These are phyloP conservation scores for Polyommatus icarus DNA, from an alignment of 2,888 invertebrate genomes.

Conservation along the genomic window DNA sequence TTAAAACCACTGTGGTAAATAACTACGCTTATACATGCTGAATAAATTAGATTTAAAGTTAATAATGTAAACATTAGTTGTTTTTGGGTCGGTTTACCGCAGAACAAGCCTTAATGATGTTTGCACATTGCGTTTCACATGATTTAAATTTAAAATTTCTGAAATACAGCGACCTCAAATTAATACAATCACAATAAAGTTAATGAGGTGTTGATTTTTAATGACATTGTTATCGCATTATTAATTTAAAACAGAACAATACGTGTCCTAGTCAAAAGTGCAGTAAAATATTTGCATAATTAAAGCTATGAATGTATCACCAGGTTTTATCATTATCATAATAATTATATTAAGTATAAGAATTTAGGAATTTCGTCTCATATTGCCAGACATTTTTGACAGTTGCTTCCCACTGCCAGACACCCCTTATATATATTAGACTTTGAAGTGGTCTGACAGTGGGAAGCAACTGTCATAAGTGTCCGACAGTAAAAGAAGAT, in stretches of 20 bases:
- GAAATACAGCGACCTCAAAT: conserved; percentile 1
- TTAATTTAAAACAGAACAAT: background rate
- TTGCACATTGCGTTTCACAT: background rate
- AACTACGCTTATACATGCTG: background rate
- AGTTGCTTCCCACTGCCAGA: too few relatives aligned
- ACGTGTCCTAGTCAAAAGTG: background rate
- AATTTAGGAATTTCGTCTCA: too few relatives aligned
- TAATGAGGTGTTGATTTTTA: conserved; percentile 9
- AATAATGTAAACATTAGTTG: background rate
- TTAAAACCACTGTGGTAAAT: too few relatives aligned
- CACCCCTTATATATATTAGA: too few relatives aligned
- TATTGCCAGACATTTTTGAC: too few relatives aligned
- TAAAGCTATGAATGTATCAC: too few relatives aligned
- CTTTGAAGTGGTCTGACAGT: too few relatives aligned
- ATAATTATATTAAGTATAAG: too few relatives aligned
- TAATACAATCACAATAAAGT: conserved; percentile 21
- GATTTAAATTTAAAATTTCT: conserved; percentile 18
- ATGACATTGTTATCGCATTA: background rate
- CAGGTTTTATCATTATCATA: too few relatives aligned
- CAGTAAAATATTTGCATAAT: too few relatives aligned
- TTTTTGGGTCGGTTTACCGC: conserved; percentile 10
- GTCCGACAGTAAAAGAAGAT: too few relatives aligned
- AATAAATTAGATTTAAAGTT: background rate
- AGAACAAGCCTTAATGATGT: conserved; percentile 14
- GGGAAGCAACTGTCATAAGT: too few relatives aligned